Percentiles rank a stretch among this genome's conserved stretches.
These are phyloP conservation scores for Colossoma macropomum DNA, from an alignment of 2,113 vertebrate genomes.

Conservation along the genomic window DNA sequence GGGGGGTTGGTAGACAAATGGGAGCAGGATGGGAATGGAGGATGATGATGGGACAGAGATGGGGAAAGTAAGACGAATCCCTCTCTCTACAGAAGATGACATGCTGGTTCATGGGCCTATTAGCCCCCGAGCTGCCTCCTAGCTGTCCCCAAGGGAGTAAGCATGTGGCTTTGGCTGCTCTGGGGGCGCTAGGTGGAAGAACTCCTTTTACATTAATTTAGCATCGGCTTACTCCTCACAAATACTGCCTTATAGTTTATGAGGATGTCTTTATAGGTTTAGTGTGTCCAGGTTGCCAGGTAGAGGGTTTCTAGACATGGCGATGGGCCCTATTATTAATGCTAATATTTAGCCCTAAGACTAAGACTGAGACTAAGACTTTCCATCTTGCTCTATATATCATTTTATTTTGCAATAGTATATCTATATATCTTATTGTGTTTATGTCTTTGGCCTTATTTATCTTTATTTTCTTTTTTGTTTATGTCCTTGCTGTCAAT, in stretches of 20 bases:
- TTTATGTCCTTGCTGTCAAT: too few relatives aligned
- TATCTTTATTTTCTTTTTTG: too few relatives aligned
- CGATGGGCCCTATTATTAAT: not conserved
- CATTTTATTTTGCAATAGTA: too few relatives aligned
- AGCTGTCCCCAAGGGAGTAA: slow-evolving; percentile 26
- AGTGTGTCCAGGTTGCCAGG: not conserved
- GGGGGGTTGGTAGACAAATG: slow-evolving; percentile 10
- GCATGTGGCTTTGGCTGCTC: not conserved
- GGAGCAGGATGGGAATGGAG: not conserved
- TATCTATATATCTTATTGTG: too few relatives aligned
- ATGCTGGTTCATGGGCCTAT: slow-evolving; percentile 39
- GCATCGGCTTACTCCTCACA: not conserved
- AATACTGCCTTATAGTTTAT: not conserved
- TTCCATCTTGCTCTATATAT: too few relatives aligned
- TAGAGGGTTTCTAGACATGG: not conserved
- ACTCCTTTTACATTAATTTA: not conserved
- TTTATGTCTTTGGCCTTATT: too few relatives aligned
- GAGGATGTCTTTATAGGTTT: not conserved
- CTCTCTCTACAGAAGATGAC: slow-evolving; percentile 36
- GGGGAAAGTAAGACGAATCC: slow-evolving; percentile 40
- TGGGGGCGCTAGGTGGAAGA: not conserved
- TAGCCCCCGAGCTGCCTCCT: slow-evolving; percentile 30
- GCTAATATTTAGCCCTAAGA: not conserved
- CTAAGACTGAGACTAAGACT: not conserved
- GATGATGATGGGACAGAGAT: slow-evolving; percentile 35